phyloP scores from a whole-genome alignment of 2,888 invertebrate species.

The Philereme transversata region DNA sequence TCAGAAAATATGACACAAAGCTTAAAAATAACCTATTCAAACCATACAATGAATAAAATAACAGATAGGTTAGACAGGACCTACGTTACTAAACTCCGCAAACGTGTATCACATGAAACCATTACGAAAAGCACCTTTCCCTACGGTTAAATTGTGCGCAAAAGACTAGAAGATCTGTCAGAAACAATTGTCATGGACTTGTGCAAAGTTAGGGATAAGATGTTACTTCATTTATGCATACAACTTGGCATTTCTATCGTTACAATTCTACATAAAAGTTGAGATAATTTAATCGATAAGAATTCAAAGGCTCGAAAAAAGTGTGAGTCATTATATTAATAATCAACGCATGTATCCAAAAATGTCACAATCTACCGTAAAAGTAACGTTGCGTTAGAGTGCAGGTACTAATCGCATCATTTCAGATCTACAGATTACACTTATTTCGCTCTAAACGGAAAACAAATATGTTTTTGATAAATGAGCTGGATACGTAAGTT shows the following conservation, averaged over 20 bases:
- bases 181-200: slow-evolving; percentile 69
- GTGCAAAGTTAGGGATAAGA: slow-evolving; percentile 42
- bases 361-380: slow-evolving; percentile 4
- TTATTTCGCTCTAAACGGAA: slow-evolving; percentile 61
- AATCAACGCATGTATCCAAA: slow-evolving; percentile 19
- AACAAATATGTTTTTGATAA: slow-evolving; percentile 53
- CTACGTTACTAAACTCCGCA: slow-evolving; percentile 60
- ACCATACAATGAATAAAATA: slow-evolving; percentile 56
- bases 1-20: slow-evolving; percentile 80
- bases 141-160: slow-evolving; percentile 74
- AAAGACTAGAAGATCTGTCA: slow-evolving; percentile 77
- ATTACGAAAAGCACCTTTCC: slow-evolving; percentile 77
- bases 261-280: neutral
- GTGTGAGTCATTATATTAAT: slow-evolving; percentile 4
- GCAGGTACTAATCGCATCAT: neutral
- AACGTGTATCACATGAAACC: slow-evolving; percentile 69
- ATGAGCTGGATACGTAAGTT: slow-evolving; percentile 27
- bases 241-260: neutral
- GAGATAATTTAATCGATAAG: neutral
- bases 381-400: neutral
- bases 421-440: slow-evolving; percentile 60
- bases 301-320: neutral
- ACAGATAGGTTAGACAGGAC: slow-evolving; percentile 46
- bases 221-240: slow-evolving; percentile 8
- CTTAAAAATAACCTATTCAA: slow-evolving; percentile 59